Evolutionary conservation across 1,140 invertebrate genomes (phyloP).

Genomic region (Zaprionus nigranus): DNA sequence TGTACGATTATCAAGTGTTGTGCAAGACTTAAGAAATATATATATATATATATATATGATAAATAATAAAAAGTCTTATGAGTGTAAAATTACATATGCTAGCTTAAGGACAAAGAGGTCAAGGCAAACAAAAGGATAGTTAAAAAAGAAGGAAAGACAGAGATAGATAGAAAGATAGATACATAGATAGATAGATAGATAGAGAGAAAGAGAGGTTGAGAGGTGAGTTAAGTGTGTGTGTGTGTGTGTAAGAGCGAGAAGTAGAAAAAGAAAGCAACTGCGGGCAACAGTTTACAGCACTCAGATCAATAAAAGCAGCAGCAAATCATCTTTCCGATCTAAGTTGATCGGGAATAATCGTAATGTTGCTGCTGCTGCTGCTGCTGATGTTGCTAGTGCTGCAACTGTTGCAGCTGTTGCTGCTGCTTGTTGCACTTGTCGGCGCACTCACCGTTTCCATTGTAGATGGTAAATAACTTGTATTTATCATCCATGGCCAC

Average conservation of each 20-base stretch:
- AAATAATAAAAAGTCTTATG: constrained; percentile 1
- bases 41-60: neutral
- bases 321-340: constrained; percentile 30
- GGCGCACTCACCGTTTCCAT: constrained; percentile 83
- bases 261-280: constrained; percentile 24
- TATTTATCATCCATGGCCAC: constrained; percentile 80
- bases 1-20: neutral
- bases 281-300: constrained; percentile 29
- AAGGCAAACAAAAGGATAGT: constrained; percentile 4
- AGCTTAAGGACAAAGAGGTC: neutral
- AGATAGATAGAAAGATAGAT: neutral
- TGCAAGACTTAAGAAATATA: neutral
- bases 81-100: neutral
- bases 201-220: constrained; percentile 16
- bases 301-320: neutral
- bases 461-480: constrained; percentile 84
- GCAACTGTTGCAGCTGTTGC: neutral
- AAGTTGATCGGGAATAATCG: neutral
- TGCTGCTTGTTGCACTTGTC: neutral
- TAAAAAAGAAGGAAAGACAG: neutral
- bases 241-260: constrained; percentile 1
- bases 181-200: neutral
- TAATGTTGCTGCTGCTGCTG: constrained; percentile 10
- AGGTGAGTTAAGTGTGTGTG: neutral
- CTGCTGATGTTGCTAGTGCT: neutral